Evolutionary conservation across 2,113 vertebrate species (phyloP).

Genomic region (Pangasianodon hypophthalmus): DNA sequence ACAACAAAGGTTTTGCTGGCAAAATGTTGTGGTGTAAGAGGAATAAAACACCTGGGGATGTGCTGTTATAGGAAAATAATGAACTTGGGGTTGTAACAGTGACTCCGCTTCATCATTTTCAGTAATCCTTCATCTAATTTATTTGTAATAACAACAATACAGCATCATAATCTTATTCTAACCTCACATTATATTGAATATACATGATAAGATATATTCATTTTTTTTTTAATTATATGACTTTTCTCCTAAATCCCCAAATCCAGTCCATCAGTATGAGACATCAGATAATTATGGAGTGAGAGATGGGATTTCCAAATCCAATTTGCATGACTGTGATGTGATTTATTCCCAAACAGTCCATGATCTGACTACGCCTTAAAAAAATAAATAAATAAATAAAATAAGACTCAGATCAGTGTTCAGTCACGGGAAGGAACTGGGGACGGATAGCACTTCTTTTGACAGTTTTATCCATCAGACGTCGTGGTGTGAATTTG

Average conservation of each 20-base stretch:
- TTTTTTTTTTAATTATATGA: background rate
- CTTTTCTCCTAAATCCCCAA: slow-evolving; percentile 39
- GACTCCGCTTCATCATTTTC: background rate
- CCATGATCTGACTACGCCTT: background rate
- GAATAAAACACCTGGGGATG: background rate
- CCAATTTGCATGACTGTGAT: slow-evolving; percentile 70
- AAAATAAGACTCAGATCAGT: slow-evolving; percentile 31
- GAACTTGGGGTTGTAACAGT: background rate
- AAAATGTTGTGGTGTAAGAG: background rate
- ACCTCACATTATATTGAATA: background rate
- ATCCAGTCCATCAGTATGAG: slow-evolving; percentile 58
- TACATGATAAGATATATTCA: background rate
- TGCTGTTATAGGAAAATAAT: background rate
- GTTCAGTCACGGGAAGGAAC: slow-evolving; percentile 40
- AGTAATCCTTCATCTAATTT: background rate
- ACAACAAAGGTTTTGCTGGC: background rate
- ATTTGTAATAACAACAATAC: background rate
- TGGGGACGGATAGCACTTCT: slow-evolving; percentile 63
- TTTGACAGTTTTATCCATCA: slow-evolving; percentile 70
- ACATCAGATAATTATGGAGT: slow-evolving; percentile 67
- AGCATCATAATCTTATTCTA: background rate
- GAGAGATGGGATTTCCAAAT: slow-evolving; percentile 67
- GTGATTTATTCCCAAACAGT: slow-evolving; percentile 63
- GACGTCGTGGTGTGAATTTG: slow-evolving; percentile 71
- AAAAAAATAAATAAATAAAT: background rate